Evolutionary conservation across 1,140 invertebrate species (phyloP).

Genomic region (Neodiprion fabricii): DNA sequence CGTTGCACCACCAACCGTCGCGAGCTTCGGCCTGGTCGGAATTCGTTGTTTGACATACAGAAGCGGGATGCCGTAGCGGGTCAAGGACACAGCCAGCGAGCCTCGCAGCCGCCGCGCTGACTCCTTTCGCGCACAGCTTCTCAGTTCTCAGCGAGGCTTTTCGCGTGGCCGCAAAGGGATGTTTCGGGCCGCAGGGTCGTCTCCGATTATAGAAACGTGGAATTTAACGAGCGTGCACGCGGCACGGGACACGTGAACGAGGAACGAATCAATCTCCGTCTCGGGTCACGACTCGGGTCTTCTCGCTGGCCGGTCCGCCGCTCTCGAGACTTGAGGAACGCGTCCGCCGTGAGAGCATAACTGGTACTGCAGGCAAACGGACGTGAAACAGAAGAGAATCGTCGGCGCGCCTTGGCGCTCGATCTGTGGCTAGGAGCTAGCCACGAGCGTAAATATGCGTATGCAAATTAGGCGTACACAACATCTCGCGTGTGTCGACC

Average conservation of each 20-base stretch:
- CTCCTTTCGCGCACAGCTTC: not conserved
- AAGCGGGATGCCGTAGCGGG: not conserved
- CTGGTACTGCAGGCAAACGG: not conserved
- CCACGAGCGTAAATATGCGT: too few relatives aligned
- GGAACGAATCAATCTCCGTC: conserved; percentile 4
- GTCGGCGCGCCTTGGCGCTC: not conserved
- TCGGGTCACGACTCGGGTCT: not conserved
- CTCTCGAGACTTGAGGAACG: too few relatives aligned
- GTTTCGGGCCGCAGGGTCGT: not conserved
- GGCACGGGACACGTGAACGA: not conserved
- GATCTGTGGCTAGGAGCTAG: too few relatives aligned
- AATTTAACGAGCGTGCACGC: not conserved
- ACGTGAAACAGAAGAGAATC: not conserved
- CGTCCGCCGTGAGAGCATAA: not conserved
- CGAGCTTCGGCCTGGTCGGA: too few relatives aligned
- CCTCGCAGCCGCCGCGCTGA: not conserved
- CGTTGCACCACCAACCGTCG: too few relatives aligned
- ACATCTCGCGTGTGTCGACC: too few relatives aligned
- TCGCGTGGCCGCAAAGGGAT: not conserved
- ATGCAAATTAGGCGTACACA: too few relatives aligned
- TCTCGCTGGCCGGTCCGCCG: too few relatives aligned
- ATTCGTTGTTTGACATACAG: not conserved
- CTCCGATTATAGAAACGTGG: too few relatives aligned
- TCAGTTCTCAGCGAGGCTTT: not conserved
- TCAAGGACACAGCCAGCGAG: not conserved